Conservation (phyloP, 1,140 invertebrate genomes). For the Trissolcus basalis region DNA sequence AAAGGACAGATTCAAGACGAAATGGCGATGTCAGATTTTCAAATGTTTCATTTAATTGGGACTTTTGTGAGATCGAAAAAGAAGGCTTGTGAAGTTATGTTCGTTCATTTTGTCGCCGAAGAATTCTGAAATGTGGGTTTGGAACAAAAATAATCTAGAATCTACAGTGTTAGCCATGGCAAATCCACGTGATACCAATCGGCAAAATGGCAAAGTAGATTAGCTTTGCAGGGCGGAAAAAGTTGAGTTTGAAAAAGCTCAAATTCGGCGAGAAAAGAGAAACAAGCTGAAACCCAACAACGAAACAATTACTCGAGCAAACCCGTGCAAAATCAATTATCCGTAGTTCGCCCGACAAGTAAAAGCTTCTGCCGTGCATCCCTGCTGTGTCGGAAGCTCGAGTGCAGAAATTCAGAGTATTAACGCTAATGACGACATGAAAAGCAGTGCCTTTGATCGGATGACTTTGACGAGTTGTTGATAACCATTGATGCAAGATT, state of each 20-base stretch:
- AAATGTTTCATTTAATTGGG: too few relatives aligned
- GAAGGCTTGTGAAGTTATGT: too few relatives aligned
- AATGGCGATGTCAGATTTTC: too few relatives aligned
- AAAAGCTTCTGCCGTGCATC: conserved; percentile 13
- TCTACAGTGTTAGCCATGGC: too few relatives aligned
- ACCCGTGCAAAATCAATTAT: conserved; percentile 20
- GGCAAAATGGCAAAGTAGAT: not conserved
- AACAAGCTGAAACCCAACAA: not conserved
- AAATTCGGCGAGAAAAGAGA: too few relatives aligned
- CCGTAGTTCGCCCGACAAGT: conserved; percentile 1
- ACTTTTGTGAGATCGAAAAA: too few relatives aligned
- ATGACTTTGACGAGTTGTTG: conserved; percentile 35
- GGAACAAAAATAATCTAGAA: too few relatives aligned
- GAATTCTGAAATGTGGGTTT: too few relatives aligned
- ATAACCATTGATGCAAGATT: conserved; percentile 29
- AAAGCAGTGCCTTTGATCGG: conserved; percentile 34
- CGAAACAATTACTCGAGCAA: conserved; percentile 11
- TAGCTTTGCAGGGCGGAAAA: not conserved
- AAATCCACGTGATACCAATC: too few relatives aligned
- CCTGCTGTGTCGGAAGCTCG: not conserved
- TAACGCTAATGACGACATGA: conserved; percentile 24
- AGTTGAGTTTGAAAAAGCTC: too few relatives aligned
- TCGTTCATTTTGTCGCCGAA: too few relatives aligned
- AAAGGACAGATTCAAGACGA: too few relatives aligned
- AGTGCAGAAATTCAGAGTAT: conserved; percentile 12